Conservation (phyloP, 35 echinoderm and acorn worm species). For the Heliocidaris tuberculata region DNA sequence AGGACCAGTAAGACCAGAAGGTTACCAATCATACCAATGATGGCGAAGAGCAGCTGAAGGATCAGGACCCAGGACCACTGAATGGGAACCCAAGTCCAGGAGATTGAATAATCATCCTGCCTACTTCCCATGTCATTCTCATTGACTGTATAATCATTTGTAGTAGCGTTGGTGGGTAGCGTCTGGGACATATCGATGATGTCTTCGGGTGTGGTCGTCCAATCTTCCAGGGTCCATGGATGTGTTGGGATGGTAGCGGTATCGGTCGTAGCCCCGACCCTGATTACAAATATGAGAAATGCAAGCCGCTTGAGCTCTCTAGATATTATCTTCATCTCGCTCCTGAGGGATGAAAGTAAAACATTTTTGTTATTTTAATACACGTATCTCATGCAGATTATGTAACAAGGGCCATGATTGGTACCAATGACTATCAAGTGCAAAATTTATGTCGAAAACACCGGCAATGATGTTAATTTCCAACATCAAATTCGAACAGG, state of each 20-base stretch:
- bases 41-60: not conserved
- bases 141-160: not conserved
- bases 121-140: not conserved
- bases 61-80: not conserved
- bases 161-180: not conserved
- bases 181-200: not conserved
- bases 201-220: not conserved
- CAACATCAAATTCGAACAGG: too few species aligned
- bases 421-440: too few species aligned
- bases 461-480: too few species aligned
- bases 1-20: not conserved
- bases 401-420: too few species aligned
- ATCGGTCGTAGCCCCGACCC: not conserved
- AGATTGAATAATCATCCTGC: not conserved
- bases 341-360: not conserved
- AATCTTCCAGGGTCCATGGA: not conserved
- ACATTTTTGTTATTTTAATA: not conserved
- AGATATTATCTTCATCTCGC: not conserved
- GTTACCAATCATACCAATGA: conserved; percentile 1
- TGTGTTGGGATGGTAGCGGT: not conserved
- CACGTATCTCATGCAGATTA: too few species aligned
- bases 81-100: not conserved
- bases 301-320: not conserved
- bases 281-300: not conserved
- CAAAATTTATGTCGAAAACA: too few species aligned